Evolutionary conservation across 2,797 vertebrate species (phyloP), one percentile per base, ranked within the genome.

Genomic region (Mormyrus proboscirostris): DNA sequence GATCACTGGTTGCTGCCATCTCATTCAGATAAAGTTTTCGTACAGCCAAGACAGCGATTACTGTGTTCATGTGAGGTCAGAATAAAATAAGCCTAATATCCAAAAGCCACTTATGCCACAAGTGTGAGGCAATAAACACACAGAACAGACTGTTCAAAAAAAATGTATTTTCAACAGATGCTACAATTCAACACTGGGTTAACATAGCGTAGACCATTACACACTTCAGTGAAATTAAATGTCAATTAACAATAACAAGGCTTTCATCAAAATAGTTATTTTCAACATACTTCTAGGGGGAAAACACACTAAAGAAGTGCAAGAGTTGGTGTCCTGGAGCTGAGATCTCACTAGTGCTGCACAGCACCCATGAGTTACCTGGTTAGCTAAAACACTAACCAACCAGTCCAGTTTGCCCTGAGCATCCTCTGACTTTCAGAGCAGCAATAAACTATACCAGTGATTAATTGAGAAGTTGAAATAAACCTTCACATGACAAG

Each of bases 171-270:
- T 87, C 33, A 38, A 2, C 14, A n/a, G 33, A 59, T 87, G 33
- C 25, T 87, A 57, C 14, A 59, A 86, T 51, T 38, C 50, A 29
- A 87, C 16, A 29, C 29, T 38, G 8, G 25, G 50, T 73, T 38
- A 62, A 53, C 38, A 19, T 29, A 62, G 33, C 29, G 16, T 9
- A 69, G 16, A 89, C 47, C 57, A 41, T 69, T n/a, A 51, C 25
- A 76, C n/a, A 86, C 22, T 47, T 25, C 84, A 87, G 33, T 65
- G 57, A 82, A 82, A 88, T 88, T 16, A 86, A 86, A 62, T 33
- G n/a, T 14, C 33, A 47, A 84, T 85, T 44, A 86, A n/a, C 47
- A 41, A 55, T 41, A 49, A 8, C 59, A 22, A 6, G 8, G 65
- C 53, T 6, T 82, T 29, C 44, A 88, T 59, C 57, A 44, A n/a